These are phyloP conservation scores for Fragum whitleyi DNA, from an alignment of 2,888 invertebrate genomes.

Conservation along the genomic window DNA sequence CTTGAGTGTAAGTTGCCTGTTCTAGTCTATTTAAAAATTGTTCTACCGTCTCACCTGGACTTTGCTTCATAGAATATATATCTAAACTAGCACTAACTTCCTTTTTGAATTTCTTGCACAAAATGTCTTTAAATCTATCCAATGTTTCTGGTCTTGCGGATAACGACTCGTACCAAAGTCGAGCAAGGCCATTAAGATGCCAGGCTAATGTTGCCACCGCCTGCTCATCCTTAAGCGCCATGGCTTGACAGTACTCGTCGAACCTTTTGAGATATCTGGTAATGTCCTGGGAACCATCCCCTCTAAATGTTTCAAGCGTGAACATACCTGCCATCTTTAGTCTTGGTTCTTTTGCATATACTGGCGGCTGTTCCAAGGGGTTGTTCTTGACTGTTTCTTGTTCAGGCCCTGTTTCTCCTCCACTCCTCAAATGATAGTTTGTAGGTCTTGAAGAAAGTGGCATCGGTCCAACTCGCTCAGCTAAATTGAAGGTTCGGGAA, in stretches of 20 bases:
- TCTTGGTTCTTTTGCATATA: not conserved
- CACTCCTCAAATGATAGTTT: not conserved
- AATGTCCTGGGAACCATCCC: slow-evolving; percentile 13
- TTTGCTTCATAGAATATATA: no score
- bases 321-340: slow-evolving; percentile 3
- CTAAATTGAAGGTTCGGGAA: not conserved
- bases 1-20: not conserved
- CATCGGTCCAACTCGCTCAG: not conserved
- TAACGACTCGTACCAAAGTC: not conserved
- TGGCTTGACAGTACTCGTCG: no score
- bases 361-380: not conserved
- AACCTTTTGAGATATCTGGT: not conserved
- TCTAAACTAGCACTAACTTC: no score
- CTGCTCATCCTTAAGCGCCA: no score
- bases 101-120: not conserved
- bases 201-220: slow-evolving; percentile 4
- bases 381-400: not conserved
- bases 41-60: not conserved
- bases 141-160: not conserved
- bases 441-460: not conserved
- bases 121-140: not conserved
- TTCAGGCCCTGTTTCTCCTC: no score
- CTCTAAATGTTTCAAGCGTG: not conserved
- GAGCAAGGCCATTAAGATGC: not conserved
- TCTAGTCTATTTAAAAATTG: not conserved